These are phyloP conservation scores for Trogon surrucura DNA, from an alignment of 2,113 vertebrate species.

Conservation along the genomic window DNA sequence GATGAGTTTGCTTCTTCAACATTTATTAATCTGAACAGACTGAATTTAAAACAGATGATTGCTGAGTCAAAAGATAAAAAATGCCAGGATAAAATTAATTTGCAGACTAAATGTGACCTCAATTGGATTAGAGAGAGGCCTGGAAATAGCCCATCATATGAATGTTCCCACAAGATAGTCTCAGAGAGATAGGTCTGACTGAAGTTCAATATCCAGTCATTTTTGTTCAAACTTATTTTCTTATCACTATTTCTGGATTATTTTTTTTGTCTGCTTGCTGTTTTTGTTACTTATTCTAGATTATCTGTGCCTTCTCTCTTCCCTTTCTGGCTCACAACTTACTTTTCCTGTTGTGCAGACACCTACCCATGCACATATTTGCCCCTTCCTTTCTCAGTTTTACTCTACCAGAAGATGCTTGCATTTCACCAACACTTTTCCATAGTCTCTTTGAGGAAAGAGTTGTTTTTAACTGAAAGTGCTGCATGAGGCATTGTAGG, in stretches of 20 bases:
- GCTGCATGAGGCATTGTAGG: not conserved
- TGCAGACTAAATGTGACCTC: not conserved
- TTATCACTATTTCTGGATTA: not conserved
- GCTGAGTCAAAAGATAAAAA: not conserved
- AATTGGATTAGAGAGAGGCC: not conserved
- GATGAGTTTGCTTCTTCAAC: not conserved
- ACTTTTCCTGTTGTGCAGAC: not conserved
- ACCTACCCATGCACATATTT: not conserved
- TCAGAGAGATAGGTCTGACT: not conserved
- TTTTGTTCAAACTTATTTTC: not conserved
- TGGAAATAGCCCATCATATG: not conserved
- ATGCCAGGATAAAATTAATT: not conserved
- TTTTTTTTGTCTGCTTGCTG: not conserved
- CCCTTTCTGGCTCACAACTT: not conserved
- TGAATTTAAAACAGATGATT: not conserved
- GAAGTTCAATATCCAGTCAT: not conserved
- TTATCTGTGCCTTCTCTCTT: not conserved
- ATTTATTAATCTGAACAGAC: not conserved
- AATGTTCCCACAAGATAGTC: not conserved
- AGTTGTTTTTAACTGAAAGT: not conserved
- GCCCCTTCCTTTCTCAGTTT: not conserved
- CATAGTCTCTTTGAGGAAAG: not conserved
- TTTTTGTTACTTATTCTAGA: not conserved
- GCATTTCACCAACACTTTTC: not conserved
- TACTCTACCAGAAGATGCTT: not conserved